Conservation (phyloP, 2,888 invertebrate species). For the Polydrusus cervinus region DNA sequence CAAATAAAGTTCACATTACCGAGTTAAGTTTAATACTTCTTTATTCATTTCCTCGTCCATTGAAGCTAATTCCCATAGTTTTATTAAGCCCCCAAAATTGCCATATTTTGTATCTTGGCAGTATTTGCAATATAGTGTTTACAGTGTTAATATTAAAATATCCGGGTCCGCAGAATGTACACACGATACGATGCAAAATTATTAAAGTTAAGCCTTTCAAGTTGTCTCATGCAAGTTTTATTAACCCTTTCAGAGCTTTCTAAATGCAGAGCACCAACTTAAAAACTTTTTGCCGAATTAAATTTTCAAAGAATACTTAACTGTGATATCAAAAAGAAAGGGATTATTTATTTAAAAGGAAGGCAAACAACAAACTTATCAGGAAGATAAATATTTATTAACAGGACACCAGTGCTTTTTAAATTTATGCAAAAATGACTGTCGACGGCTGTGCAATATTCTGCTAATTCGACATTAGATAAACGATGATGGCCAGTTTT, state of each 20-base stretch:
- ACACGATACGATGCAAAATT: slow-evolving; percentile 24
- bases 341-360: slow-evolving; percentile 6
- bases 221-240: slow-evolving; percentile 29
- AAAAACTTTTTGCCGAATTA: slow-evolving; percentile 10
- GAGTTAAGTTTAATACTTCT: no score
- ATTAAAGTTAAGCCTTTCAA: slow-evolving; percentile 24
- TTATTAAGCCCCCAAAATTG: neutral
- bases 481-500: no score
- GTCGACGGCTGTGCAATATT: no score
- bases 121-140: neutral
- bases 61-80: no score
- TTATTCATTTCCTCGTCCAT: no score
- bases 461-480: no score
- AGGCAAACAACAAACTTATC: neutral
- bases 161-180: neutral
- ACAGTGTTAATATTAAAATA: slow-evolving; percentile 13
- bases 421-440: no score
- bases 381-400: neutral
- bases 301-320: slow-evolving; percentile 15
- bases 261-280: slow-evolving; percentile 11
- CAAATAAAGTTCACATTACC: no score
- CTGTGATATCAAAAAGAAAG: slow-evolving; percentile 2
- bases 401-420: no score
- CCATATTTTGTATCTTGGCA: neutral
- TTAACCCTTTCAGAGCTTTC: slow-evolving; percentile 20